Evolutionary conservation across 1,140 invertebrate genomes (phyloP).

Genomic region (Diplogasteroides magnus): DNA sequence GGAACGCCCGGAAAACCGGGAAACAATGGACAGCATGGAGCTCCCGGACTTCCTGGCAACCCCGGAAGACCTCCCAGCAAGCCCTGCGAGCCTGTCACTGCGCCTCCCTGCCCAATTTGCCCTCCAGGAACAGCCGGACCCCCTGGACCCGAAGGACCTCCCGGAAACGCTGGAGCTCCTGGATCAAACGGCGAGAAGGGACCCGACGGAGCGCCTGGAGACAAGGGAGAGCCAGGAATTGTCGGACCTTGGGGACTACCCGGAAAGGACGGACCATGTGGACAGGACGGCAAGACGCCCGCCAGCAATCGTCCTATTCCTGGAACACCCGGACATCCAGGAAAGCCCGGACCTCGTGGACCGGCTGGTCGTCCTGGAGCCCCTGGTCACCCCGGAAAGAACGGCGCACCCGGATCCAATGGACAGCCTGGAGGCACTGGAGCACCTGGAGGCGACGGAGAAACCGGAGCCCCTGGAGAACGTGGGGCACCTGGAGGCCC

Average conservation of each 20-base stretch:
- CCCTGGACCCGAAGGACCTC: neutral
- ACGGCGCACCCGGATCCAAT: neutral
- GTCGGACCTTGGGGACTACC: neutral
- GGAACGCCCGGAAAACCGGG: neutral
- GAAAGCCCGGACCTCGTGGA: neutral
- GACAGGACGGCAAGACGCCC: neutral
- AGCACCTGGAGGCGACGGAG: neutral
- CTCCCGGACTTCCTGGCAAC: neutral
- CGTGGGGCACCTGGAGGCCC: neutral
- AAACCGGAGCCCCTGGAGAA: constrained; percentile 3
- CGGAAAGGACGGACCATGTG: neutral
- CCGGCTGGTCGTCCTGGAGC: neutral
- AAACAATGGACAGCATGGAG: neutral
- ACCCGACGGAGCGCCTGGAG: neutral
- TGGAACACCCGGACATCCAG: neutral
- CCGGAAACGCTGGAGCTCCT: neutral
- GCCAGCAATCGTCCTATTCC: neutral
- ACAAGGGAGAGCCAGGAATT: neutral
- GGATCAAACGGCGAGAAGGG: neutral
- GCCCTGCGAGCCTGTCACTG: neutral
- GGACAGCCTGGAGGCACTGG: neutral
- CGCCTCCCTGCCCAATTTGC: neutral
- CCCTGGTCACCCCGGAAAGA: neutral
- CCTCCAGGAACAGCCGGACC: neutral
- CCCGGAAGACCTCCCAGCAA: neutral